Conservation (phyloP, 2,888 invertebrate species). For the Lutraria lutraria region DNA sequence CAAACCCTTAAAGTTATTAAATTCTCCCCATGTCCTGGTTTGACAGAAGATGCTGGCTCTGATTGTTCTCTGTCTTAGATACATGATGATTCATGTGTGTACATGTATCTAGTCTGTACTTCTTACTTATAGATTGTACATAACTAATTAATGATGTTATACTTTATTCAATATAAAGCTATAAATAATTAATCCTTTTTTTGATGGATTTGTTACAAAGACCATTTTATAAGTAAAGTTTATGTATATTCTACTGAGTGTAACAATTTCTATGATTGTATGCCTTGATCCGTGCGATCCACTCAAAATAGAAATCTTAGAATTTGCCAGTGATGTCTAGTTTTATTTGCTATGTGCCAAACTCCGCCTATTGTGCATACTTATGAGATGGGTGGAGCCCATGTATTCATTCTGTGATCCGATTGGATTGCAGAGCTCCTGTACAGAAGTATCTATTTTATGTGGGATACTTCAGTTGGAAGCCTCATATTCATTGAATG, state of each 20-base stretch:
- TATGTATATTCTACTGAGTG: not conserved
- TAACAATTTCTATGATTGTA: not conserved
- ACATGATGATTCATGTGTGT: no score
- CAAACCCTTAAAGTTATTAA: no score
- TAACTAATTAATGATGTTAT: no score
- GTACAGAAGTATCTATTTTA: not conserved
- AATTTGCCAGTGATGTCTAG: not conserved
- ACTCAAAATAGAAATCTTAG: not conserved
- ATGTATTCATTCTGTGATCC: not conserved
- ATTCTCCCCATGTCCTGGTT: no score
- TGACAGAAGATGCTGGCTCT: no score
- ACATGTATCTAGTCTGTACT: no score
- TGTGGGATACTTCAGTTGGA: not conserved
- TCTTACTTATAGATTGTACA: no score
- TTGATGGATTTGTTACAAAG: not conserved
- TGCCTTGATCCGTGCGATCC: not conserved
- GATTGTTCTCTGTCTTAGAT: no score
- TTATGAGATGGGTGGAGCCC: conserved; percentile 21
- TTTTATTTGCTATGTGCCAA: not conserved
- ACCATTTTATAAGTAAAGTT: not conserved
- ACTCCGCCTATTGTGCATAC: conserved; percentile 23
- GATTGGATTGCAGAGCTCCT: not conserved
- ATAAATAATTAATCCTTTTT: not conserved
- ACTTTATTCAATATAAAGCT: not conserved
- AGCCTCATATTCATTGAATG: not conserved